Evolutionary conservation across 2,888 invertebrate species (phyloP), one percentile per base, ranked within the genome.

Genomic region (Drosophila mimica): DNA sequence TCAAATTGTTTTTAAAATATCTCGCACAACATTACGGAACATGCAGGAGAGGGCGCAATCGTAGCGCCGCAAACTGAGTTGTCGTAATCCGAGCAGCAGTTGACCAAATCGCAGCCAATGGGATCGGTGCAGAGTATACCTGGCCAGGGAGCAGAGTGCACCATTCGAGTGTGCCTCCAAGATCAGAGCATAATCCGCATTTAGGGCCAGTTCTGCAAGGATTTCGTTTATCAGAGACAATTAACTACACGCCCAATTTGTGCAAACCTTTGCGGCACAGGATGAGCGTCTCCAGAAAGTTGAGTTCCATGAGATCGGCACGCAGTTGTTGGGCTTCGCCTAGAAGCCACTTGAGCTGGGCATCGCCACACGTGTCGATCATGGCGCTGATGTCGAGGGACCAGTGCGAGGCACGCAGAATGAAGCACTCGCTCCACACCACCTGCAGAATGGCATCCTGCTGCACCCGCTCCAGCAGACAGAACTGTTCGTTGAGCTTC

Each of bases 371-470:
- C 3, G 83, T 86, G 4, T 84, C 93, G 83, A 88, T 93, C 85
- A 88, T 92, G 28, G 89, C 85, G 36, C 92, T 91, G 1, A 94
- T 92, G 51, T 94, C 94, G 31, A 94, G 82, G 0, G 95, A 94
- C 95, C 95, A 95, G 76, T 94, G 94, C 0, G 95, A 94, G 0
- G 95, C 94, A 49, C 94, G 93, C 33, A 95, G 89, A 33, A 95
- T 91, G 76, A 95, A 95, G 49, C 95, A 92, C 52, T 95, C 94
- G 1, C 94, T 93, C 95, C 95, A 95, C 15, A 94, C 93, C 60
- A 94, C 93, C 52, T 94, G 92, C n/a, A 95, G 91, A 65, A 95
- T 94, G 4, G 90, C 84, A 79, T 95, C 94, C 82, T 95, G 95
- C 34, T 95, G 94, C 0, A 83, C 75, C 17, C 92, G 84, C 20